A percentile compares a stretch with the other conserved stretches of the same genome.
Conservation (phyloP, 2,888 invertebrate genomes). For the Crepidodera aurea region DNA sequence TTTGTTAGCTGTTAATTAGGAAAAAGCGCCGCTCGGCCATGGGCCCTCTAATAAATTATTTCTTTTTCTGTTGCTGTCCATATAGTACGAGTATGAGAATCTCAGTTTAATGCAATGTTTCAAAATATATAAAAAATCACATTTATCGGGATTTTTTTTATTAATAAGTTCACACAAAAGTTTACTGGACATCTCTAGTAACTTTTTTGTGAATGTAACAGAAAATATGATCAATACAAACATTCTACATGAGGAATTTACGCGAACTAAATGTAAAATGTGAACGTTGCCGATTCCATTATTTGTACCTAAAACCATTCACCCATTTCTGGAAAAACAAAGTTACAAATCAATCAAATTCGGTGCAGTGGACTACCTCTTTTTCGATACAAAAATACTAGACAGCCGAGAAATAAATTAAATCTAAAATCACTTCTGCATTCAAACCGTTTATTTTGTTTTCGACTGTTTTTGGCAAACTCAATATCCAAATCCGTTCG, state of each 20-base stretch:
- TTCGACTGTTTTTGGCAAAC: constrained; percentile 4
- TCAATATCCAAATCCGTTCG: neutral
- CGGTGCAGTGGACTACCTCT: neutral
- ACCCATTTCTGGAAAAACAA: too few relatives aligned
- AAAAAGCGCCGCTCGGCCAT: constrained; percentile 4
- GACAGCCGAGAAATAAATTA: constrained; percentile 7
- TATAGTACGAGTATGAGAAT: neutral
- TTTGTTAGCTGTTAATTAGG: constrained; percentile 35
- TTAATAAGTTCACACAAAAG: too few relatives aligned
- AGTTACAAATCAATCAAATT: neutral
- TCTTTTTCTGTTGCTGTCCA: neutral
- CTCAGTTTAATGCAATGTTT: too few relatives aligned
- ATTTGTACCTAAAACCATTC: too few relatives aligned
- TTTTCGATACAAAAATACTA: neutral
- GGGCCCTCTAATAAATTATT: neutral
- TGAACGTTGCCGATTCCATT: too few relatives aligned
- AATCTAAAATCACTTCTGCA: neutral
- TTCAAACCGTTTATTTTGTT: constrained; percentile 4
- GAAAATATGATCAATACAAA: too few relatives aligned
- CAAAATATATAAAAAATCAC: too few relatives aligned
- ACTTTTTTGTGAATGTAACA: too few relatives aligned
- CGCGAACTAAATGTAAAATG: too few relatives aligned
- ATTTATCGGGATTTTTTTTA: too few relatives aligned
- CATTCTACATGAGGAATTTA: too few relatives aligned
- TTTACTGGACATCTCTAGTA: too few relatives aligned